Percentiles rank a stretch among this genome's conserved stretches.
Conservation (phyloP, 2,888 invertebrate species). For the Epirrhoe tristata region DNA sequence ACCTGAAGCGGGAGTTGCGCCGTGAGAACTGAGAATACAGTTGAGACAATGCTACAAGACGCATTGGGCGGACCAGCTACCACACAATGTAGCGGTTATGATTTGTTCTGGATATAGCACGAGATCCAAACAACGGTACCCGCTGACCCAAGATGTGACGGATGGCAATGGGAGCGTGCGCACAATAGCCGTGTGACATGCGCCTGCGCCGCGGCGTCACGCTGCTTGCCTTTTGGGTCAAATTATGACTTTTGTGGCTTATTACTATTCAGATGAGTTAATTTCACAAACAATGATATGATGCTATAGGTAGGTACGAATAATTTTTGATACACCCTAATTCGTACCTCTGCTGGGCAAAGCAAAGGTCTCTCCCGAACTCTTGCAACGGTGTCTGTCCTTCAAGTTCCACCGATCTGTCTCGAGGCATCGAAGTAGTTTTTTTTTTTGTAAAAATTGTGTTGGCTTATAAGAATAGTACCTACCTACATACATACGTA, state of each 20-base stretch:
- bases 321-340: too few species aligned
- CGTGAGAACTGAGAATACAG: background rate
- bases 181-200: constrained; percentile 21
- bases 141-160: constrained; percentile 13
- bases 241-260: background rate
- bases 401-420: too few species aligned
- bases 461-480: too few species aligned
- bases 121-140: constrained; percentile 17
- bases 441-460: too few species aligned
- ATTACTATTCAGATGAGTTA: background rate
- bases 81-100: background rate
- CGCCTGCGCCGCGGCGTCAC: constrained; percentile 12
- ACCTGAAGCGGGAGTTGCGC: background rate
- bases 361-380: too few species aligned
- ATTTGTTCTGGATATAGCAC: constrained; percentile 5
- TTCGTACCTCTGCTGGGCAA: too few species aligned
- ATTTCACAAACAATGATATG: background rate
- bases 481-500: too few species aligned
- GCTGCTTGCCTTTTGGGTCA: constrained; percentile 13
- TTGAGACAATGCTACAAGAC: background rate
- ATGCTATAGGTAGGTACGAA: too few species aligned
- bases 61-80: background rate
- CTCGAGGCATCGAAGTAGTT: too few species aligned
- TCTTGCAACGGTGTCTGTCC: too few species aligned
- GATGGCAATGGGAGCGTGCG: constrained; percentile 24